phyloP scores from a whole-genome alignment of 37 sponge, comb jelly and placozoan genomes.

The Cladorhizidae sp. region DNA sequence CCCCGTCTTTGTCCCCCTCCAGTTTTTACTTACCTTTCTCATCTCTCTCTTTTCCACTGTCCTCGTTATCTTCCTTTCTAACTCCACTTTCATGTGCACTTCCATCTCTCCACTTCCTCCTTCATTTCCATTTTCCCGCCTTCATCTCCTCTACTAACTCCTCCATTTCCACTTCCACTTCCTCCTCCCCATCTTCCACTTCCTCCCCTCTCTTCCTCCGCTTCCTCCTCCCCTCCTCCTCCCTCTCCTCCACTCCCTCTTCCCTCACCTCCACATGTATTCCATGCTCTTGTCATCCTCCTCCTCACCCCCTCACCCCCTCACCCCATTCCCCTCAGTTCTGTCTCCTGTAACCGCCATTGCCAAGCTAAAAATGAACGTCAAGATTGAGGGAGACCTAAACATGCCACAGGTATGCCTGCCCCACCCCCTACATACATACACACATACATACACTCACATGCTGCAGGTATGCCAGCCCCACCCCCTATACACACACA shows the following conservation, averaged over 20 bases:
- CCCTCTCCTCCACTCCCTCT: background rate
- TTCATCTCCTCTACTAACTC: background rate
- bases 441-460: background rate
- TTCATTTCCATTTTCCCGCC: background rate
- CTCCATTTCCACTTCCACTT: background rate
- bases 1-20: too few relatives aligned
- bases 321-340: constrained; percentile 24
- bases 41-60: too few relatives aligned
- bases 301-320: background rate
- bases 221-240: background rate
- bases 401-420: constrained; percentile 53
- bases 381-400: constrained; percentile 49
- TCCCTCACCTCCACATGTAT: background rate
- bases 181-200: background rate
- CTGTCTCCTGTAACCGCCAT: constrained; percentile 63
- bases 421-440: too few relatives aligned
- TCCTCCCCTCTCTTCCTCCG: too few relatives aligned
- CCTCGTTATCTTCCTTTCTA: too few relatives aligned
- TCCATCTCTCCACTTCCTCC: background rate
- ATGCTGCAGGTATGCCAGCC: too few relatives aligned
- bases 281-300: background rate
- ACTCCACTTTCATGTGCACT: background rate
- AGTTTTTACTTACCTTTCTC: too few relatives aligned
- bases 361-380: constrained; percentile 55
- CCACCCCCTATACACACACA: too few relatives aligned